Percentiles rank a stretch among this genome's conserved stretches.
These are phyloP conservation scores for Chelon labrosus DNA, from an alignment of 2,797 vertebrate genomes.

Conservation along the genomic window DNA sequence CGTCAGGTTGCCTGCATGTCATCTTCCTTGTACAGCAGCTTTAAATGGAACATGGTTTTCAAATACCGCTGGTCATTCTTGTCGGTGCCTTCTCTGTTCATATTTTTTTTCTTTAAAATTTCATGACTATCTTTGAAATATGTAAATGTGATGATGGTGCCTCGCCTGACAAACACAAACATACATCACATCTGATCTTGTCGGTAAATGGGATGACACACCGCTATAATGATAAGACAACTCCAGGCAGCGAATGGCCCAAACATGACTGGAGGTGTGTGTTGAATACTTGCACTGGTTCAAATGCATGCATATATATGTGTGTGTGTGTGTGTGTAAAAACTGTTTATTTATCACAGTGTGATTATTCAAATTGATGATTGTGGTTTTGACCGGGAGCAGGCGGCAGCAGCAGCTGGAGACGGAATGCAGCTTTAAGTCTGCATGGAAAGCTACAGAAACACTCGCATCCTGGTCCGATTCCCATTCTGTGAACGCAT, in stretches of 20 bases:
- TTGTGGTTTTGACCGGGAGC: not conserved
- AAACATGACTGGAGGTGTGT: not conserved
- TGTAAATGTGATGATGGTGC: conserved; percentile 12
- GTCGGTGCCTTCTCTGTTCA: not conserved
- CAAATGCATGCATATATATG: not conserved
- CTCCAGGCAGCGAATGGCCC: not conserved
- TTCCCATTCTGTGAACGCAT: no score
- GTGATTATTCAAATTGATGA: not conserved
- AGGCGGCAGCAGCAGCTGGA: no score
- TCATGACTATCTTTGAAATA: conserved; percentile 3
- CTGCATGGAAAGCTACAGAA: no score
- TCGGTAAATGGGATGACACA: conserved; percentile 13
- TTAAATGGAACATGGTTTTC: conserved; percentile 8
- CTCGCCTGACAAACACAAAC: conserved; percentile 8
- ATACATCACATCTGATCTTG: conserved; percentile 10
- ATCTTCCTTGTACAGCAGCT: conserved; percentile 15
- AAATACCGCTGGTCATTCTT: not conserved
- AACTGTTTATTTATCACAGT: not conserved
- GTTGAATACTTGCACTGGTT: no score
- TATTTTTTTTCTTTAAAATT: not conserved
- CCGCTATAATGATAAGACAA: not conserved
- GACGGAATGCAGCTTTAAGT: no score
- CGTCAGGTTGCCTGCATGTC: conserved; percentile 36
- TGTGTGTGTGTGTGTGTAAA: not conserved
- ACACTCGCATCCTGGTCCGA: no score